A percentile compares a stretch with the other conserved stretches of the same genome.
Conservation (phyloP, 1,140 invertebrate species). For the Drosophila dunni region DNA sequence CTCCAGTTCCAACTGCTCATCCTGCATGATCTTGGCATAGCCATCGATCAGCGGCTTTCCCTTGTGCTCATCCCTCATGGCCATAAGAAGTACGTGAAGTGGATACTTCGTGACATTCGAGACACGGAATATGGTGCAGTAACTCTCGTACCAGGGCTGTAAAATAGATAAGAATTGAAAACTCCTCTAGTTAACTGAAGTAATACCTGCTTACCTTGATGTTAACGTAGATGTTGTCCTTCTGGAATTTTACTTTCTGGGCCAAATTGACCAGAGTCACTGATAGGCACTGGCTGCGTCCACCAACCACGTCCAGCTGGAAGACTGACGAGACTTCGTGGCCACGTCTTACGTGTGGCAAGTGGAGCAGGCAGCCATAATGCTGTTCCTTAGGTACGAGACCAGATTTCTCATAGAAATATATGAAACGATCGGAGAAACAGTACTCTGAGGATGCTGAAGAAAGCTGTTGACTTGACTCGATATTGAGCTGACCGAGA, state of each 20-base stretch:
- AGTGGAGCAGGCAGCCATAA: conserved; percentile 47
- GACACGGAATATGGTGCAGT: conserved; percentile 30
- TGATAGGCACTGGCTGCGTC: conserved; percentile 46
- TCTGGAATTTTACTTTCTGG: conserved; percentile 50
- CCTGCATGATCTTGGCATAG: conserved; percentile 49
- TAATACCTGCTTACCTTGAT: conserved; percentile 50
- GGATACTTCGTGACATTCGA: conserved; percentile 66
- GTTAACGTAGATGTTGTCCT: conserved; percentile 64
- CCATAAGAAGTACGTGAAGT: conserved; percentile 28
- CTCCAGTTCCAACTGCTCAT: conserved; percentile 33
- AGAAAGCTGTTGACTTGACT: conserved; percentile 66
- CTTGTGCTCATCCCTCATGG: neutral
- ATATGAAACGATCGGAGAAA: conserved; percentile 61
- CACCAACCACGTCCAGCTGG: conserved; percentile 59
- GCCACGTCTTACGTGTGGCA: conserved; percentile 58
- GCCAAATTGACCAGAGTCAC: conserved; percentile 68
- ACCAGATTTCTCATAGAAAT: conserved; percentile 71
- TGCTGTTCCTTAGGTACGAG: neutral
- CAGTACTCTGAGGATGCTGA: conserved; percentile 63
- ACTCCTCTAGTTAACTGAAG: too few species aligned
- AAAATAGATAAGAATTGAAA: neutral
- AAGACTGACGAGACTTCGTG: conserved; percentile 56
- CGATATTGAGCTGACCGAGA: conserved; percentile 57
- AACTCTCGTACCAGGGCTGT: conserved; percentile 78
- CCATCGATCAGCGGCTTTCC: conserved; percentile 50